phyloP scores from a whole-genome alignment of 2,113 vertebrate species.

The Perca flavescens region DNA sequence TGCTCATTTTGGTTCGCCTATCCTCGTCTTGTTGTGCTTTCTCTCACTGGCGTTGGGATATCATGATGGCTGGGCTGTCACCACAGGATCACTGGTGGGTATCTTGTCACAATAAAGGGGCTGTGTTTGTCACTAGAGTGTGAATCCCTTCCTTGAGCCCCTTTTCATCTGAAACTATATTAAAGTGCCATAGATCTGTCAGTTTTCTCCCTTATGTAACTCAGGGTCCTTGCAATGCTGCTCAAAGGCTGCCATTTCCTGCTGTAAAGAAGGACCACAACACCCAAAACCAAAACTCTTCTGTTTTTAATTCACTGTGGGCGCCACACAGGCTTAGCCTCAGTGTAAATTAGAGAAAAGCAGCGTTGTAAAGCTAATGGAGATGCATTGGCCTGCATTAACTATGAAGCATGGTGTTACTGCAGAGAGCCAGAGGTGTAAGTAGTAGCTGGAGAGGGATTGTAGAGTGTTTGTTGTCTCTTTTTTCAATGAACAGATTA shows the following conservation, averaged over 20 bases:
- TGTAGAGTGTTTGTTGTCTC: neutral
- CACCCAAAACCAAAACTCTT: conserved; percentile 42
- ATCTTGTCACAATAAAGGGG: conserved; percentile 65
- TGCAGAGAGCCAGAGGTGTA: conserved; percentile 37
- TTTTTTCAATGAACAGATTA: neutral
- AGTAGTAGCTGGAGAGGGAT: neutral
- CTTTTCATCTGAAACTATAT: conserved; percentile 54
- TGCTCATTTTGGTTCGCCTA: conserved; percentile 36
- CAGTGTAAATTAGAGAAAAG: conserved; percentile 31
- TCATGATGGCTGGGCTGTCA: conserved; percentile 58
- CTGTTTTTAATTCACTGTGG: conserved; percentile 32
- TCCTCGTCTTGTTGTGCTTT: conserved; percentile 25
- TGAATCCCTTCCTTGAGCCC: conserved; percentile 54
- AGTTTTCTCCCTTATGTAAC: conserved; percentile 42
- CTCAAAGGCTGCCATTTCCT: conserved; percentile 47
- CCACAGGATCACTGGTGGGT: conserved; percentile 54
- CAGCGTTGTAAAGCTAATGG: conserved; percentile 17
- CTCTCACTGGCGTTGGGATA: conserved; percentile 51
- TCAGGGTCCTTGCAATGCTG: conserved; percentile 57
- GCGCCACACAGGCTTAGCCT: conserved; percentile 21
- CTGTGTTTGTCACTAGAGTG: conserved; percentile 63
- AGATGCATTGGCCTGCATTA: conserved; percentile 7
- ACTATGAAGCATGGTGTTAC: conserved; percentile 26
- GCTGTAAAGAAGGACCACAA: conserved; percentile 41
- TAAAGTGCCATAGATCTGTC: conserved; percentile 54